phyloP scores from a whole-genome alignment of 2,797 vertebrate species.

The Jordanella pulchra region DNA sequence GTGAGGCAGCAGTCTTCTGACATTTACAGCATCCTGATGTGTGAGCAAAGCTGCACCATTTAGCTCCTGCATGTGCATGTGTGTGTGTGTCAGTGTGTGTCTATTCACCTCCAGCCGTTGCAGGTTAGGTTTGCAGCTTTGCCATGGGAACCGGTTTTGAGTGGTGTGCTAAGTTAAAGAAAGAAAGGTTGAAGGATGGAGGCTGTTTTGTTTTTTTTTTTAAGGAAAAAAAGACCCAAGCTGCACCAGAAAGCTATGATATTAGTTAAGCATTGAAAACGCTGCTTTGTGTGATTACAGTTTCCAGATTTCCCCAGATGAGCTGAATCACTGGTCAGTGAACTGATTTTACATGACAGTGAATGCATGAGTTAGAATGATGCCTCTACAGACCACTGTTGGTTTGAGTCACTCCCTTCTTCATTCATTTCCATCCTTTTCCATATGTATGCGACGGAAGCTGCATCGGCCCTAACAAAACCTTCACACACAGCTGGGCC shows the following conservation, averaged over 20 bases:
- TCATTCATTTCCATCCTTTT: constrained; percentile 74
- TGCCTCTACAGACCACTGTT: constrained; percentile 41
- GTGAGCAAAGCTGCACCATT: constrained; percentile 29
- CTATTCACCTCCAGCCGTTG: constrained; percentile 56
- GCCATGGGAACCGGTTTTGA: constrained; percentile 70
- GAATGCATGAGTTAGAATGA: constrained; percentile 44
- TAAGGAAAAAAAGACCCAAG: constrained; percentile 39
- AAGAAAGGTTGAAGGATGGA: constrained; percentile 45
- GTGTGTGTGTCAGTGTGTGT: constrained; percentile 57
- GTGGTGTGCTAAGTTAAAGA: constrained; percentile 64
- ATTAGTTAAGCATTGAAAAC: constrained; percentile 40
- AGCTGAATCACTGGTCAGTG: constrained; percentile 19
- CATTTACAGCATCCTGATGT: constrained; percentile 49
- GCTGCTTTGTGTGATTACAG: constrained; percentile 40
- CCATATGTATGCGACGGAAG: constrained; percentile 73
- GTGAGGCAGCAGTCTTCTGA: constrained; percentile 28
- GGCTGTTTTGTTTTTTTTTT: constrained; percentile 22
- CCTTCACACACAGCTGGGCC: constrained; percentile 58
- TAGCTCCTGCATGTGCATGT: constrained; percentile 28
- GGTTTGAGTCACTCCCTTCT: constrained; percentile 62
- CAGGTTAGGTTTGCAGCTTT: constrained; percentile 65
- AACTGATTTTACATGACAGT: constrained; percentile 61
- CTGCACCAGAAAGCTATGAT: constrained; percentile 19
- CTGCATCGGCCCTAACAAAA: constrained; percentile 43
- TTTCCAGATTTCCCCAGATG: constrained; percentile 32